Base-by-base conservation (phyloP, 2,797 vertebrate genomes). In the Etheostoma nigrum region DNA sequence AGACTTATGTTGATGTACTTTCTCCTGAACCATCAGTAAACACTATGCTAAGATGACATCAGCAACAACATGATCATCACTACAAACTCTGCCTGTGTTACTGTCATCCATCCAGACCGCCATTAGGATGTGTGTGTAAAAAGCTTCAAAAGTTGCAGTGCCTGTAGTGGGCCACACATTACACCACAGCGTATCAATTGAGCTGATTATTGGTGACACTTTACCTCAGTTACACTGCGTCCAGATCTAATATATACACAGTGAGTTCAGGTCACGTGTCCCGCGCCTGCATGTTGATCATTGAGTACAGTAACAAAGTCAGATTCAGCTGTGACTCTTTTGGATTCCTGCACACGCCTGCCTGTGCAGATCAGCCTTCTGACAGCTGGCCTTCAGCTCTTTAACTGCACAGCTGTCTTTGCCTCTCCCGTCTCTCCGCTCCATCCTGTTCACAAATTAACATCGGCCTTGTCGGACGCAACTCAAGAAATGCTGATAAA, bases 301-400 rank as follows among this genome's bases (percentile, higher is more conserved):
- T 27, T 0, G 23, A 57, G 70, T 80, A 85, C 83, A 79, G 81
- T 81, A 81, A 84, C 66, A 86, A 73, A 79, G 81, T 84, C 81
- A 55, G 74, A 73, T 86, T 95, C 92, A 94, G 94, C 93, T 94
- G 93, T 89, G 91, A 79, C 84, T 84, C 74, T 84, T 74, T 86
- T 79, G 89, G 93, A 94, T 94, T 94, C 93, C 90, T 89, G 91
- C 94, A 93, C 91, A 92, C 89, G 95, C 89, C 94, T 95, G 95
- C 91, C 90, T 84, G 87, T 86, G 85, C 67, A 80, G 91, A 92
- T 94, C 91, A 94, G 90, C 47, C 73, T 2, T 47, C 64, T 49
- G 93, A 93, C 95, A 96, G 90, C 91, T 95, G 95, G 82, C 58
- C 66, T 61, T 71, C 77, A 86, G 81, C 78, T 79, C 83, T 82